Percentiles rank a stretch among this genome's conserved stretches.
Evolutionary conservation across 2,888 invertebrate genomes (phyloP).

Genomic region (Aproaerema taeniolella): DNA sequence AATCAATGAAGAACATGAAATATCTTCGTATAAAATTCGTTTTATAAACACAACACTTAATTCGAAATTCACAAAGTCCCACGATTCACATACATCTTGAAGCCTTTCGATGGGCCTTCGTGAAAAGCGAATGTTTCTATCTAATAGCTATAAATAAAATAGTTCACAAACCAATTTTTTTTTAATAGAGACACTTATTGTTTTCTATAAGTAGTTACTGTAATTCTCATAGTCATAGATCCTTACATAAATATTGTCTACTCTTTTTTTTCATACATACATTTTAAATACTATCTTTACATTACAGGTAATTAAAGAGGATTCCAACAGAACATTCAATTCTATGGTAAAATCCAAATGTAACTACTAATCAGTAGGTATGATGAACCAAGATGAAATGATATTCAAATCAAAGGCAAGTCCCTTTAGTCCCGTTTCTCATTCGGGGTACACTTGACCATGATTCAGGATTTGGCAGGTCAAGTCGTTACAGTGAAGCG

Average conservation of each 20-base stretch:
- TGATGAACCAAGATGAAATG: no score
- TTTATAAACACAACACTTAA: conserved; percentile 27
- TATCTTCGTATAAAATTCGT: conserved; percentile 65
- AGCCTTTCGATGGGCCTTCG: conserved; percentile 7
- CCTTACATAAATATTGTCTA: conserved; percentile 68
- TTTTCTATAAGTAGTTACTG: conserved; percentile 26
- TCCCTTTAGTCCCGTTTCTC: no score
- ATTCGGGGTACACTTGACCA: no score
- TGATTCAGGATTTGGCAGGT: no score
- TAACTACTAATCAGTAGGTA: no score
- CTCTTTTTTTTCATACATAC: conserved; percentile 37
- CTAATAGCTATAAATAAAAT: conserved; percentile 42
- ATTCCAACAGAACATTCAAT: no score
- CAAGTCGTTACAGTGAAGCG: no score
- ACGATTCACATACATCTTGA: neutral
- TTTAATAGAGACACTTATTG: conserved; percentile 31
- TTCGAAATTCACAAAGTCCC: conserved; percentile 9
- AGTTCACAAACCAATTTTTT: conserved; percentile 27
- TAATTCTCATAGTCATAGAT: conserved; percentile 31
- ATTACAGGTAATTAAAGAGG: no score
- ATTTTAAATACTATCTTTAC: conserved; percentile 18
- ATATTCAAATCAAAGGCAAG: no score
- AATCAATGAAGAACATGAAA: conserved; percentile 59
- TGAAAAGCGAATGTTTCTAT: conserved; percentile 26
- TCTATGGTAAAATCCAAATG: no score